Evolutionary conservation across 1,140 invertebrate genomes (phyloP), one percentile per base, ranked within the genome.

Genomic region (Chironomus tepperi): DNA sequence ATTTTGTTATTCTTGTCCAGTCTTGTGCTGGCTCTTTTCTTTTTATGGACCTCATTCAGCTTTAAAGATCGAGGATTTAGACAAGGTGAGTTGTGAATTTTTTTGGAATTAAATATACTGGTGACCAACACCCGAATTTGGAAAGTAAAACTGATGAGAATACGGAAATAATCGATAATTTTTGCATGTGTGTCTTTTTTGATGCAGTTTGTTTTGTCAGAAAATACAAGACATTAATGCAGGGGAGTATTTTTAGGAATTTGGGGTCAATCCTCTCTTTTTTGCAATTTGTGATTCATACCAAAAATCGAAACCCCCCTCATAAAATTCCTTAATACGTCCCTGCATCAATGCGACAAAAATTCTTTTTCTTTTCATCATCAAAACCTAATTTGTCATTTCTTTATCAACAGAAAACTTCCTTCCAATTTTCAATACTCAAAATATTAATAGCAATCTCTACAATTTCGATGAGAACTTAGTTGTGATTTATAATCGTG

Each of bases 401-500:
- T 21, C 18, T 6, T 70, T 19, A 9, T 19, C 18, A 10, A 16
- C 16, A 70, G 65, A 70, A 18, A 70, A 70, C 9, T 70, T 70
- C 19, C 19, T 70, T 18, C 65, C 65, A 18, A 9, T 70, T 18
- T 70, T 70, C 10, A 70, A 70, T 70, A 70, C 19, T 19, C 65
- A 19, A 70, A 70, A 7, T 7, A 19, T 9, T 21, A 70, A 70
- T 2, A 70, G 18, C 47, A 57, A 57, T n/a, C 12, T n/a, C 16
- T 18, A 74, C 15, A 78, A 81, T 57, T 81, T 79, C 73, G 85
- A 87, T 74, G 87, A 91, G 77, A 86, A 92, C 79, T 78, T 90
- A 73, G 87, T 98, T 42, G 87, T 98, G 47, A 93, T 98, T 77
- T 98, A 98, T 83, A 98, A 99, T 83, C 87, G 97, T 80, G 95